Base-by-base conservation (phyloP, 1,140 invertebrate genomes). In the Ips typographus region DNA sequence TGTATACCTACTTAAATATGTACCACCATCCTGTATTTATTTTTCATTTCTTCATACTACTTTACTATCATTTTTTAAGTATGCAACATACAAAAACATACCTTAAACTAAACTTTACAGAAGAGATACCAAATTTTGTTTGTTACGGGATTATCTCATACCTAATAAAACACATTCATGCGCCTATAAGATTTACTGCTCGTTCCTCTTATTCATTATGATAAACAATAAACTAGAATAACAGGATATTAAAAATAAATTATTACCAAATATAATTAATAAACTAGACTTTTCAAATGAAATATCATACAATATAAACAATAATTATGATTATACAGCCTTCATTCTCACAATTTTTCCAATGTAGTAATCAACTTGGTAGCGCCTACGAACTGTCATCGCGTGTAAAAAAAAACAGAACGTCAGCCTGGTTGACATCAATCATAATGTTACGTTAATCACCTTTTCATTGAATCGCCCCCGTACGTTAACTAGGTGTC, bases 221-320 rank as follows among this genome's bases (percentile, higher is more conserved):
- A 69, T 69, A 69, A 69, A 69, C 67, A 69, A 69, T 62, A 69
- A 69, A 69, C 58, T 62, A 63, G 67, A 62, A 69, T 69, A 69
- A 69, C 67, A 69, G 68, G 68, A 64, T 65, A 65, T 70, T 70
- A 71, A 73, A 73, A 73, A 71, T 73, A 73, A 73, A 73, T 73
- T 73, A 73, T 73, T 66, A 71, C 60, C 69, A 71, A 73, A 65
- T 71, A 70, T 70, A 70, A 68, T 62, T 73, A 68, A 73, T 73
- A 72, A 70, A 73, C 63, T 72, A 71, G 61, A 69, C 68, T 67
- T 72, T 71, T 72, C 72, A 56, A 74, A 75, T 71, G 52, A 71
- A 61, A 72, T 77, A 77, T 74, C 71, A 76, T 76, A 77, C 76
- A 77, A 75, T 76, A 77, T 77, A 77, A 77, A 77, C 74, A 77